A percentile compares a stretch with the other conserved stretches of the same genome.
Evolutionary conservation across 53 echinoderm and acorn worm species (phyloP).

Genomic region (Paracentrotus lividus): DNA sequence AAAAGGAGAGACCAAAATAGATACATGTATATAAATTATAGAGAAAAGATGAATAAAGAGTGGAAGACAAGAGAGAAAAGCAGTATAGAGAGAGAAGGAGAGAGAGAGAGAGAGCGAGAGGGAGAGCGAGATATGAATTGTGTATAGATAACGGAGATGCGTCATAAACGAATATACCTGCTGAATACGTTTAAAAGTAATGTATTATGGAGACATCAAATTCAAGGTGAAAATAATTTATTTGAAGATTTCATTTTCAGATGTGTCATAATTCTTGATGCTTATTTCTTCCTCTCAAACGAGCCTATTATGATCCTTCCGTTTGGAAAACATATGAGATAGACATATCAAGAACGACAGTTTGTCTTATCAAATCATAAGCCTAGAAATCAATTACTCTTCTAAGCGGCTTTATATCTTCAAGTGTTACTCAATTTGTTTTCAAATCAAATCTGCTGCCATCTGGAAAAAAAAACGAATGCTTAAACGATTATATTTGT

Average conservation of each 20-base stretch:
- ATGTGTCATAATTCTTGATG: not conserved
- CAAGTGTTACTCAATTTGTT: not conserved
- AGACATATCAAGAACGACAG: not conserved
- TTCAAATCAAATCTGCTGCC: not conserved
- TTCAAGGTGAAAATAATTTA: not conserved
- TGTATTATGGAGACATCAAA: not conserved
- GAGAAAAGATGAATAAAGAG: not conserved
- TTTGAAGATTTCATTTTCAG: not conserved
- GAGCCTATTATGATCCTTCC: not conserved
- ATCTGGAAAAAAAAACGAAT: not conserved
- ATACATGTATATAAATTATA: too few relatives aligned
- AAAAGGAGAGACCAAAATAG: too few relatives aligned
- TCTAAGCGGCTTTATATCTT: not conserved
- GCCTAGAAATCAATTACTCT: not conserved
- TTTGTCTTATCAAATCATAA: not conserved
- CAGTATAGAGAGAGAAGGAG: not conserved
- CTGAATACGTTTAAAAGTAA: not conserved
- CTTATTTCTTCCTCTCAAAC: not conserved
- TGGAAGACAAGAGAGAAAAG: not conserved
- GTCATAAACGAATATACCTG: not conserved
- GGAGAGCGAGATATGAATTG: not conserved
- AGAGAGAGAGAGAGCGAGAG: not conserved
- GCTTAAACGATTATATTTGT: not conserved
- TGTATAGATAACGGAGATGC: not conserved
- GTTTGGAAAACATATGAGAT: not conserved